Evolutionary conservation across 2,113 vertebrate genomes (phyloP), one percentile per base, ranked within the genome.

Genomic region (Jaculus jaculus): DNA sequence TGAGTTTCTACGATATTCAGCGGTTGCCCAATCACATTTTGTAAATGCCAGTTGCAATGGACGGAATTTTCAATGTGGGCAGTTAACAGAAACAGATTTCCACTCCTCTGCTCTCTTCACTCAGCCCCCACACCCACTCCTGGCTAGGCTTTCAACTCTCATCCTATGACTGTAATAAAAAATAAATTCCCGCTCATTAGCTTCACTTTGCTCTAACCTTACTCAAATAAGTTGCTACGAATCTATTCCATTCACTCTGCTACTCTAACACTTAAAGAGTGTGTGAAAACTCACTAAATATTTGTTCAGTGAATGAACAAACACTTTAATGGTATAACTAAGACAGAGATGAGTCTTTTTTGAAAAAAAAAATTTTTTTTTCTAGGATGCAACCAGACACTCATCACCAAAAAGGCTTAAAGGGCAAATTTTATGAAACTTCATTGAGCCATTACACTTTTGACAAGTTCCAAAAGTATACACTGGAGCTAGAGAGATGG

Each of bases 11-110:
- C 85, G 82, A 83, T 71, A 92, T 39, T 88, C 75, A 66, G 54
- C 16, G 26, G 85, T 95, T 96, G 89, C 93, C 71, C 73, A 95
- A 94, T 88, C 84, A 88, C 83, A 96, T 93, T 95, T 82, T 84
- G 39, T 60, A 96, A 93, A 91, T 90, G 71, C 84, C 71, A 90
- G 26, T 26, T 77, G 88, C 79, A 77, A 86, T 61, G 86, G 78
- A 63, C 73, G 74, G 95, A 94, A 96, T 95, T 91, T 93, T 93
- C 77, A 37, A 87, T 39, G 93, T 94, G 79, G 96, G 94, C 83
- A 95, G 90, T 94, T 94, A 87, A 93, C 51, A 96, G 80, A 95
- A 90, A 95, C 65, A 93, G 58, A 94, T 82, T 74, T 93, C 84
- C 78, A 94, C 73, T 93, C 60, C 60, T 89, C 81, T 91, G 75